Conservation (phyloP, 2,888 invertebrate genomes). For the Conistra vaccinii region DNA sequence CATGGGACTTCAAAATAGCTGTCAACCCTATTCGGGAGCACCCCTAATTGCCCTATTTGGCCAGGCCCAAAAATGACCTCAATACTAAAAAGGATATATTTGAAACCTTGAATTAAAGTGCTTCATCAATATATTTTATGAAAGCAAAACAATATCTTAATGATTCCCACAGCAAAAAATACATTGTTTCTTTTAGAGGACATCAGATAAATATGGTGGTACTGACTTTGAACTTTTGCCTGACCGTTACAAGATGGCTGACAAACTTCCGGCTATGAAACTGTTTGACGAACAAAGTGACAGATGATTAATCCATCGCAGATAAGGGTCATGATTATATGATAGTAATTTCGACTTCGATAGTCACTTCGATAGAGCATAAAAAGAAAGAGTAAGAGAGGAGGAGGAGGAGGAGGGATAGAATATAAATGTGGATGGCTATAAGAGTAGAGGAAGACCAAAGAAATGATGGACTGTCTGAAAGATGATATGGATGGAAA, state of each 20-base stretch:
- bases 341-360: neutral
- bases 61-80: neutral
- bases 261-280: constrained; percentile 18
- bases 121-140: neutral
- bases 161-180: neutral
- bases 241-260: constrained; percentile 1
- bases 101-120: neutral
- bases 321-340: neutral
- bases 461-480: too few relatives aligned
- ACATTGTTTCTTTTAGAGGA: constrained; percentile 26
- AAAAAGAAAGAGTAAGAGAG: too few relatives aligned
- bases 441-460: too few relatives aligned
- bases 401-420: too few relatives aligned
- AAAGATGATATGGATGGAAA: too few relatives aligned
- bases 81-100: neutral
- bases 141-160: neutral
- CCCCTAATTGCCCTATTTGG: too few relatives aligned
- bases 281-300: neutral
- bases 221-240: constrained; percentile 36
- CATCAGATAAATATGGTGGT: neutral
- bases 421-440: too few relatives aligned
- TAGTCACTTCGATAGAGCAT: too few relatives aligned
- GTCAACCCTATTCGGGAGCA: too few relatives aligned
- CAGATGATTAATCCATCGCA: constrained; percentile 14
- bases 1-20: too few relatives aligned